phyloP scores from a whole-genome alignment of 2,113 vertebrate species.

The Melanerpes formicivorus region DNA sequence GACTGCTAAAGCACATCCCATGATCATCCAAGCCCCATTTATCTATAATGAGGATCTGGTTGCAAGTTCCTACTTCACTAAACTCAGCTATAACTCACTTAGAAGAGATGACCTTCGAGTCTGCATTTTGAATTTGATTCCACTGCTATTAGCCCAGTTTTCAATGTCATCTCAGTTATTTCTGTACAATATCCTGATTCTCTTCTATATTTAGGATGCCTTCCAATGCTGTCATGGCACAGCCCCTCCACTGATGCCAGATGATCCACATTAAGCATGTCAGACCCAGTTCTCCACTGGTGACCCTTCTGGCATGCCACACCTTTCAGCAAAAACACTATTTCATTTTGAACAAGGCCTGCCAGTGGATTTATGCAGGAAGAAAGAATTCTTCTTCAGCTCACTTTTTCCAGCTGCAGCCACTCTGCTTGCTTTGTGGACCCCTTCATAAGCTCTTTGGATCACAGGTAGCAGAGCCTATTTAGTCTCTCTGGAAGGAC shows the following conservation, averaged over 20 bases:
- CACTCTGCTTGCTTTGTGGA: neutral
- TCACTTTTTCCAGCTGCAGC: neutral
- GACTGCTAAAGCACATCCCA: neutral
- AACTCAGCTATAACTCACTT: constrained; percentile 4
- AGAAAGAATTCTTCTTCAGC: neutral
- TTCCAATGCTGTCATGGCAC: constrained; percentile 12
- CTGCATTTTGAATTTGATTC: constrained; percentile 14
- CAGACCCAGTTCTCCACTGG: neutral
- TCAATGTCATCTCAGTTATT: neutral
- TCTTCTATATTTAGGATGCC: constrained; percentile 14
- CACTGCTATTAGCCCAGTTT: constrained; percentile 5
- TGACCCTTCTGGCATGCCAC: neutral
- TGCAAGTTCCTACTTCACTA: neutral
- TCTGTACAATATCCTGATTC: constrained; percentile 13
- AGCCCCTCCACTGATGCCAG: neutral
- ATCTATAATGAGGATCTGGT: constrained; percentile 36
- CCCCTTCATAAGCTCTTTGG: neutral
- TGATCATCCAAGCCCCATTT: neutral
- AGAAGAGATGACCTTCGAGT: neutral
- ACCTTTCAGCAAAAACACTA: neutral
- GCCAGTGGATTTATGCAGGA: neutral
- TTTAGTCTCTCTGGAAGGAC: neutral
- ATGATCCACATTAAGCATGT: neutral
- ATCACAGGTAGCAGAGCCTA: neutral
- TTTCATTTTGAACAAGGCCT: neutral